Evolutionary conservation across 2,888 invertebrate species (phyloP), one percentile per base, ranked within the genome.

Genomic region (Cinara cedri): DNA sequence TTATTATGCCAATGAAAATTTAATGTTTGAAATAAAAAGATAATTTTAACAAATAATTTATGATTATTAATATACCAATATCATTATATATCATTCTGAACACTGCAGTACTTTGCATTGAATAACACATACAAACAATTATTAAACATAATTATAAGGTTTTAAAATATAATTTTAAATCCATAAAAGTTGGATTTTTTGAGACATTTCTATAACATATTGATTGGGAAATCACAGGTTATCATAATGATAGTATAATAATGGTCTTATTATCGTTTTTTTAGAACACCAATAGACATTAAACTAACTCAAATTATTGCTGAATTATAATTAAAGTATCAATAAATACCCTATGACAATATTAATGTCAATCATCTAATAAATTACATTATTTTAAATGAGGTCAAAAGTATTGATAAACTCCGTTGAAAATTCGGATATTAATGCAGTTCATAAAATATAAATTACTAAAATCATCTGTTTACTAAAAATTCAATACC

Each of bases 51-150:
- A 51, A 62, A 49, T 72, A 49, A 49, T 72, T 26, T 26, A 26
- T 11, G 51, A 74, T n/a, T 21, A 74, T 62, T 62, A 51, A 63
- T 51, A 72, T 46, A 72, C n/a, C n/a, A 46, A 72, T 60, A 60
- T 46, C 21, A 49, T 70, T 42, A 68, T 21, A 34, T 3, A 70
- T 34, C 21, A 55, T 19, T 57, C 42, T 55, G 44, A 55, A 55
- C 21, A 26, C n/a, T n/a, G n/a, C 24, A 60, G 46, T n/a, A 26
- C 24, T 57, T 24, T 26, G n/a, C 6, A 34, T 4, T 26, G 55
- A 71, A 51, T 46, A 46, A 60, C 46, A 72, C 42, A 42, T 71
- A 55, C 6, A 70, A 70, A 70, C 19, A 60, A 54, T 46, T 60
- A 60, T 21, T 72, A 26, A 57, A 60, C 60, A n/a, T 4, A 57